Conservation (phyloP, 2,888 invertebrate genomes). For the Nomada flava region DNA sequence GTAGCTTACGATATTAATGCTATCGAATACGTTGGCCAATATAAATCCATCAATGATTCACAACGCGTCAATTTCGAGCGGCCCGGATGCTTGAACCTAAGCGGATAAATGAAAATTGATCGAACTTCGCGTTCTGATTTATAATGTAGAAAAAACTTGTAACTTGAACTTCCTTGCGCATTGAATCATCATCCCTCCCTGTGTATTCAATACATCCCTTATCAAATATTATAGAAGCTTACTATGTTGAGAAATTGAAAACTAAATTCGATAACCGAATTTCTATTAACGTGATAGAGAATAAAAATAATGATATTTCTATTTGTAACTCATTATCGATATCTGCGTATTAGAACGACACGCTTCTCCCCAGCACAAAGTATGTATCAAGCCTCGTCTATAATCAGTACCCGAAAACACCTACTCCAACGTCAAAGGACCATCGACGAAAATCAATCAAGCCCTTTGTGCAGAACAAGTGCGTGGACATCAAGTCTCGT, state of each 20-base stretch:
- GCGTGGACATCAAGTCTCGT: constrained; percentile 43
- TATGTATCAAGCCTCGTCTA: neutral
- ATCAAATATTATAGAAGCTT: too few relatives aligned
- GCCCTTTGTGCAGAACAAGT: constrained; percentile 26
- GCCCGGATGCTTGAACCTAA: constrained; percentile 1
- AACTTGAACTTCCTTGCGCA: neutral
- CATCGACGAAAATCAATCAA: constrained; percentile 40
- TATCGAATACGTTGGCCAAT: constrained; percentile 34
- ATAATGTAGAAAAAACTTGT: constrained; percentile 10
- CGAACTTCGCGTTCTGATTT: constrained; percentile 36
- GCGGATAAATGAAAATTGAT: constrained; percentile 51
- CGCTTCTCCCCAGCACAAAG: too few relatives aligned
- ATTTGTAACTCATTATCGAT: too few relatives aligned
- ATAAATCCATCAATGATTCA: constrained; percentile 52
- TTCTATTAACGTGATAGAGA: too few relatives aligned
- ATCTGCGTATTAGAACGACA: too few relatives aligned
- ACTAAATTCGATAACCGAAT: too few relatives aligned
- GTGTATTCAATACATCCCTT: too few relatives aligned
- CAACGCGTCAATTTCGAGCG: constrained; percentile 31
- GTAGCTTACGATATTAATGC: constrained; percentile 36
- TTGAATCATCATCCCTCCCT: too few relatives aligned
- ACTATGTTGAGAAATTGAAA: too few relatives aligned
- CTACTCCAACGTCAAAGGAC: neutral
- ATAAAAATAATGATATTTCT: too few relatives aligned
- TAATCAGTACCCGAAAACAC: neutral